Evolutionary conservation across 1,140 invertebrate species (phyloP).

Genomic region (Trachelipus rathkii): DNA sequence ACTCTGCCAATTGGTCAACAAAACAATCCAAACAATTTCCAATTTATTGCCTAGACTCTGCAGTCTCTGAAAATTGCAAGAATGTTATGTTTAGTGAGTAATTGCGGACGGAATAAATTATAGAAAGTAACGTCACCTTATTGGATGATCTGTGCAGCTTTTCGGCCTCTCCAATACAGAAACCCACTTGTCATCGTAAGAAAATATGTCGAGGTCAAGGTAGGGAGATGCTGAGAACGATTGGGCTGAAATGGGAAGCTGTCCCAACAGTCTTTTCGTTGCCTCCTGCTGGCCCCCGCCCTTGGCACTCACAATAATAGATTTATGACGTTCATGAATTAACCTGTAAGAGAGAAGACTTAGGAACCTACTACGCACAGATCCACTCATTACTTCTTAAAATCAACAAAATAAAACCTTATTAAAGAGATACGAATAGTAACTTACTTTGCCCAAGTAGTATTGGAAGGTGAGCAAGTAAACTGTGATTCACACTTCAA

Average conservation of each 20-base stretch:
- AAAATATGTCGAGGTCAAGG: slow-evolving; percentile 85
- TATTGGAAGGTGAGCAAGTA: slow-evolving; percentile 87
- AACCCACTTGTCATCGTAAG: slow-evolving; percentile 94
- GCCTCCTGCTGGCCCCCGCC: slow-evolving; percentile 80
- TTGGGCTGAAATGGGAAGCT: slow-evolving; percentile 91
- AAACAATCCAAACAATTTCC: too few relatives aligned
- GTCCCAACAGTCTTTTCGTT: slow-evolving; percentile 80
- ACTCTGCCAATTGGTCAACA: too few relatives aligned
- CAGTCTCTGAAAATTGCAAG: too few relatives aligned
- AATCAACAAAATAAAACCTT: too few relatives aligned
- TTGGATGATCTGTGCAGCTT: slow-evolving; percentile 87
- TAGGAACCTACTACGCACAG: not conserved
- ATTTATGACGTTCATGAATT: slow-evolving; percentile 70
- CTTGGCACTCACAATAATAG: slow-evolving; percentile 73
- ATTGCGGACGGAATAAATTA: too few relatives aligned
- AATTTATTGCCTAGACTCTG: too few relatives aligned
- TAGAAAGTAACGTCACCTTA: slow-evolving; percentile 59
- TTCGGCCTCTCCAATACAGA: slow-evolving; percentile 93
- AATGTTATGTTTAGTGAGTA: too few relatives aligned
- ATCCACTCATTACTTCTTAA: too few relatives aligned
- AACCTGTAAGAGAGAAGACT: slow-evolving; percentile 48
- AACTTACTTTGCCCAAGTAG: slow-evolving; percentile 70
- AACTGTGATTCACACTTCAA: slow-evolving; percentile 75
- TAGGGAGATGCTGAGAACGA: slow-evolving; percentile 90
- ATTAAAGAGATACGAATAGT: too few relatives aligned